Conservation (phyloP, 2,797 vertebrate genomes). For the Periophthalmus magnuspinnatus region DNA sequence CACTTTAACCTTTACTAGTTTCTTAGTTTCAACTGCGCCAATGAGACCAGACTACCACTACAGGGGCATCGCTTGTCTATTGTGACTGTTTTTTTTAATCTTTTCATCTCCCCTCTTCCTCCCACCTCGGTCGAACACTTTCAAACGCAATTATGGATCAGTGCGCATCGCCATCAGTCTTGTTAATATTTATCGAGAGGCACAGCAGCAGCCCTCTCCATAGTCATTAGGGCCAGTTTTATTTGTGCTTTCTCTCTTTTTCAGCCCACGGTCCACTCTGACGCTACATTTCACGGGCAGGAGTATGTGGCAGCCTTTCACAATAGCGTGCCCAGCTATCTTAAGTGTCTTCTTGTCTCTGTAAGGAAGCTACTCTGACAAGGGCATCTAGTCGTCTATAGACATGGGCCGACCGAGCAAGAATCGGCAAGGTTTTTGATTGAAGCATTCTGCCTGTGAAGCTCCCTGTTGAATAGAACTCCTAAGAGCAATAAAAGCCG, state of each 20-base stretch:
- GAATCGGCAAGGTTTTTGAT: conserved; percentile 64
- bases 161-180: conserved; percentile 81
- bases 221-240: conserved; percentile 73
- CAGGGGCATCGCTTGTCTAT: conserved; percentile 53
- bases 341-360: conserved; percentile 60
- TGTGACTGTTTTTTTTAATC: conserved; percentile 41
- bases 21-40: conserved; percentile 41
- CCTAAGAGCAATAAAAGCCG: conserved; percentile 50
- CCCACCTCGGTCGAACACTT: conserved; percentile 67
- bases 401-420: conserved; percentile 49
- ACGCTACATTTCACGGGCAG: conserved; percentile 69
- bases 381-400: conserved; percentile 60
- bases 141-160: conserved; percentile 84
- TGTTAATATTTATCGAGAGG: conserved; percentile 85
- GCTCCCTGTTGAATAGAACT: conserved; percentile 57
- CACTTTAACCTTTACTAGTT: conserved; percentile 32
- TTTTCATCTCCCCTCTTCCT: conserved; percentile 41
- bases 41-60: conserved; percentile 26
- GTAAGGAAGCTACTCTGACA: conserved; percentile 66
- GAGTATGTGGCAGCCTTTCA: conserved; percentile 63
- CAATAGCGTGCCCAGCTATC: conserved; percentile 44
- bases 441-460: conserved; percentile 63
- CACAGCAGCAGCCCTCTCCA: conserved; percentile 75
- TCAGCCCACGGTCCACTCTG: conserved; percentile 62
- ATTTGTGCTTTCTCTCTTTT: conserved; percentile 31